Percentiles rank a stretch among this genome's conserved stretches.
Evolutionary conservation across 2,888 invertebrate species (phyloP).

Genomic region (Hemistola chrysoprasaria): DNA sequence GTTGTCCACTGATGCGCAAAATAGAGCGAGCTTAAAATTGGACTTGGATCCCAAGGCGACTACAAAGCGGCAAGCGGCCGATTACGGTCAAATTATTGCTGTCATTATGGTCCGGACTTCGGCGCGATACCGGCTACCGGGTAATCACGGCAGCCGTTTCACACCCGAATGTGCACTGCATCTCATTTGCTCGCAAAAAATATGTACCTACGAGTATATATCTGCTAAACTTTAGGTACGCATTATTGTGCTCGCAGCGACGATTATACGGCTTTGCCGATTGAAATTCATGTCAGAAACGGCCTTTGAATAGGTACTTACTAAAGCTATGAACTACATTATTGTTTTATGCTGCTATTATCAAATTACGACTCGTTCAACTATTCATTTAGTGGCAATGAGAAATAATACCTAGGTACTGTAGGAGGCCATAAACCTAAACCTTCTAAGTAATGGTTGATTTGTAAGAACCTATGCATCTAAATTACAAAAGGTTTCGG

Average conservation of each 20-base stretch:
- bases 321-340: constrained; percentile 4
- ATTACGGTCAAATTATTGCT: constrained; percentile 77
- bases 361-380: too few relatives aligned
- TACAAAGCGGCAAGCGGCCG: constrained; percentile 64
- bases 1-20: constrained; percentile 72
- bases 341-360: too few relatives aligned
- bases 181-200: constrained; percentile 46
- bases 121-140: constrained; percentile 42
- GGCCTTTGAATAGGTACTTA: constrained; percentile 9
- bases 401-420: too few relatives aligned
- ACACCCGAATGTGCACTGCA: constrained; percentile 46
- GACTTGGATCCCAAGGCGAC: constrained; percentile 71
- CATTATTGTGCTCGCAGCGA: constrained; percentile 13
- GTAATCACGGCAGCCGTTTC: constrained; percentile 60
- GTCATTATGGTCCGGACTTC: constrained; percentile 67
- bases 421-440: too few relatives aligned
- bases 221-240: constrained; percentile 27
- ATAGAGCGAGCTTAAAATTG: constrained; percentile 73
- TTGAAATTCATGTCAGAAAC: constrained; percentile 22
- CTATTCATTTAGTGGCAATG: too few relatives aligned
- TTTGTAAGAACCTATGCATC: constrained; percentile 12
- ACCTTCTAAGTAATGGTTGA: too few relatives aligned
- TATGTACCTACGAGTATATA: constrained; percentile 24
- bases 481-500: constrained; percentile 20
- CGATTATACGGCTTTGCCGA: constrained; percentile 12